Evolutionary conservation across 1,140 invertebrate species (phyloP).

Genomic region (Meloidogyne hapla): DNA sequence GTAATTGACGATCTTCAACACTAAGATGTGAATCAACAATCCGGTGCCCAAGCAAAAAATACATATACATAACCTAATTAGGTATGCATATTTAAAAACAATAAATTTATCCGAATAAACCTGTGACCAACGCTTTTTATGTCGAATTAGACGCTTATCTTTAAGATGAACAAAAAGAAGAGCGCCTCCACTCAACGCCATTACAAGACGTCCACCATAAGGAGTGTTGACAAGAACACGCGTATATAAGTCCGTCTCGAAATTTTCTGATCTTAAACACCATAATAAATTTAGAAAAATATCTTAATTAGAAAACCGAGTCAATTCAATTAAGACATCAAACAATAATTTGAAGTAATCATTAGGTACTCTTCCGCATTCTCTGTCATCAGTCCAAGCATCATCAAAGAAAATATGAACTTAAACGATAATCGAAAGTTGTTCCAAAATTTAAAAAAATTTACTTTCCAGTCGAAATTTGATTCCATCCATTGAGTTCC

Average conservation of each 20-base stretch:
- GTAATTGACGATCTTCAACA: constrained; percentile 64
- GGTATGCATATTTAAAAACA: not conserved
- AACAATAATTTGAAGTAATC: constrained; percentile 89
- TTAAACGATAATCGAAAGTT: constrained; percentile 66
- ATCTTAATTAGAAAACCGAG: constrained; percentile 70
- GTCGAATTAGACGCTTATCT: constrained; percentile 66
- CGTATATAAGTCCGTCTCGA: constrained; percentile 35
- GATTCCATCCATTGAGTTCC: constrained; percentile 82
- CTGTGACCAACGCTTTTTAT: constrained; percentile 68
- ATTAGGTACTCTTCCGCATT: constrained; percentile 73
- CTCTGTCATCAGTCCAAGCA: constrained; percentile 88
- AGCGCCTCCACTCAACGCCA: constrained; percentile 66
- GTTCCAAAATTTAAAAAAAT: not conserved
- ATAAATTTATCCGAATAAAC: constrained; percentile 20
- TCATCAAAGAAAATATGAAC: constrained; percentile 98
- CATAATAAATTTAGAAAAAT: not conserved
- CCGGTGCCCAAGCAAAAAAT: constrained; percentile 70
- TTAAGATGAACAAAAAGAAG: constrained; percentile 66
- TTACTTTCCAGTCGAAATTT: constrained; percentile 54
- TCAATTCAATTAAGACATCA: constrained; percentile 86
- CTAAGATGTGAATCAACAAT: constrained; percentile 66
- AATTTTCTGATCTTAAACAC: constrained; percentile 38
- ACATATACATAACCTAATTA: constrained; percentile 72
- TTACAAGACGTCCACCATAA: constrained; percentile 66
- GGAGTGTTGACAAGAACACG: constrained; percentile 66